Evolutionary conservation across 2,797 vertebrate genomes (phyloP), one percentile per base, ranked within the genome.

Genomic region (Enteromius fasciolatus): DNA sequence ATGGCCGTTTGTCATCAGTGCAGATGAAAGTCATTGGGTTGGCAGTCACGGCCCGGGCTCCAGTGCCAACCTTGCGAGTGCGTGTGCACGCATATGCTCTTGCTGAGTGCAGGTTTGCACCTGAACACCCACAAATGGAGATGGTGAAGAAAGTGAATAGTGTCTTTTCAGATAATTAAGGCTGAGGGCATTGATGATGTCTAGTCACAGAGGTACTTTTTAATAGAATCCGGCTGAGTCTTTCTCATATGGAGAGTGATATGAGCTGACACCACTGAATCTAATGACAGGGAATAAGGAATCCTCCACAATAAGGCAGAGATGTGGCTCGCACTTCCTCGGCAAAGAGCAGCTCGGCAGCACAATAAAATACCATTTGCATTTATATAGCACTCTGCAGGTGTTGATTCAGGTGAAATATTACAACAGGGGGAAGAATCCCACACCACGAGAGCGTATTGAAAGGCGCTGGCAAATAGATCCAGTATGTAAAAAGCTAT

Each of bases 381-480:
- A 90, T 90, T 89, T 90, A 88, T 89, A 89, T 90, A 88, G 86
- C 76, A 76, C 85, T 85, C 61, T 88, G 82, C 82, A 87, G 87
- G 84, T 83, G 84, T 87, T 83, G 83, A 89, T 88, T 89, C 87
- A 84, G 86, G 83, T 89, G 83, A 84, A 88, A 87, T 88, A 86
- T 88, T 84, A 88, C 80, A 84, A 81, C 67, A 33, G 79, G 72
- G 66, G 70, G 78, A 73, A 57, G 67, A 52, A 80, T 82, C 80
- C 59, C 72, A 81, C 83, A 84, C 83, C 80, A 81, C 8, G 67
- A 86, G 85, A 86, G 79, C 69, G 44, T 52, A 84, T 82, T 87
- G 66, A 81, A 82, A 72, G 48, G 78, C 79, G 75, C 54, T 39
- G 81, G 74, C 72, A 85, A 85, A 88, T 86, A 86, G 79, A 76